A percentile compares a stretch with the other conserved stretches of the same genome.
These are phyloP conservation scores for Delia radicum DNA, from an alignment of 1,140 invertebrate species.

Conservation along the genomic window DNA sequence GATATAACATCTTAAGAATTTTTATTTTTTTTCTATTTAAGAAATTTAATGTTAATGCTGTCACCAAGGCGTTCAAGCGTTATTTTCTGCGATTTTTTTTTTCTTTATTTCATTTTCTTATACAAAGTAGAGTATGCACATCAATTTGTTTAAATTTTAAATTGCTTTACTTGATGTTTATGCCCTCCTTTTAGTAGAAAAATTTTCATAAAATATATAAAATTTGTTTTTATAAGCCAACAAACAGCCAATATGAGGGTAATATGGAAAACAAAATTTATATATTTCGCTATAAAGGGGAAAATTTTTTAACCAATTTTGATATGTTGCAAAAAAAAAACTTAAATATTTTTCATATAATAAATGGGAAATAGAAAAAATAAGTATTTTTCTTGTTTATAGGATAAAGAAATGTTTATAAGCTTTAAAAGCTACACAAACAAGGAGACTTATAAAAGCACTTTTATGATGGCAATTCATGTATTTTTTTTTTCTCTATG, in stretches of 20 bases:
- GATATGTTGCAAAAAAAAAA: too few relatives aligned
- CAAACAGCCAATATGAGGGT: not conserved
- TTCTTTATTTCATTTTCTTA: too few relatives aligned
- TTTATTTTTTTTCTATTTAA: not conserved
- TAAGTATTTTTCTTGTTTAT: not conserved
- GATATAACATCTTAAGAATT: too few relatives aligned
- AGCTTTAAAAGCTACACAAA: not conserved
- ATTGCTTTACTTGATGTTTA: not conserved
- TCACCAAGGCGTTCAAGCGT: not conserved
- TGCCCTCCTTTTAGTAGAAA: not conserved
- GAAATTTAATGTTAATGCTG: not conserved
- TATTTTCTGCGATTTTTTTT: not conserved
- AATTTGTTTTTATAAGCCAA: not conserved
- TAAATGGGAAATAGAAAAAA: not conserved
- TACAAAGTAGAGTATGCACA: not conserved
- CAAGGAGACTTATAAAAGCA: not conserved
- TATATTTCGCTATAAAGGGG: not conserved
- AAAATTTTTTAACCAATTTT: not conserved
- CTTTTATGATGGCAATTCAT: not conserved
- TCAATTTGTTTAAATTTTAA: not conserved
- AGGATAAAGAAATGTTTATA: not conserved
- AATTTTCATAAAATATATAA: not conserved
- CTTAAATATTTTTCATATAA: too few relatives aligned
- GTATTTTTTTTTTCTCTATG: not conserved
- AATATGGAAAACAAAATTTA: not conserved